These are phyloP conservation scores for Chouioia cunea DNA, from an alignment of 2,888 invertebrate genomes.

Conservation along the genomic window DNA sequence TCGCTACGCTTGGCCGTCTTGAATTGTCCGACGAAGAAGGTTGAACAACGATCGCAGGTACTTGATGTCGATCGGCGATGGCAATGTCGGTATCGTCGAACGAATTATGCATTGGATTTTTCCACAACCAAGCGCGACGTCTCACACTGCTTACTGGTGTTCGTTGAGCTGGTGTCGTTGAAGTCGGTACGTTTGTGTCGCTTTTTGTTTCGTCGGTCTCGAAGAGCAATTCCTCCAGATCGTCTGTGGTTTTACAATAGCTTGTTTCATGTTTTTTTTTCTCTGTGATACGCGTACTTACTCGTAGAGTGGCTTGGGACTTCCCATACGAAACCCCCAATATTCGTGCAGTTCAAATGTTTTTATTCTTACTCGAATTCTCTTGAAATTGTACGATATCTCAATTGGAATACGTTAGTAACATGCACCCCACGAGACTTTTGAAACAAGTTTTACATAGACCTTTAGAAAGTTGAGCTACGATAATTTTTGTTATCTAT, in stretches of 20 bases:
- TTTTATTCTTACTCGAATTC: too few species aligned
- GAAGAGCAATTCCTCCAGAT: conserved; percentile 67
- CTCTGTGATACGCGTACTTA: too few species aligned
- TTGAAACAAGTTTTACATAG: too few species aligned
- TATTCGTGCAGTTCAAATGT: too few species aligned
- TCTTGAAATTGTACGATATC: too few species aligned
- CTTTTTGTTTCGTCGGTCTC: conserved; percentile 56
- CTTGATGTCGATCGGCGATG: conserved; percentile 46
- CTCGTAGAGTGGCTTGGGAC: too few species aligned
- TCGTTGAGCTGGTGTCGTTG: conserved; percentile 11
- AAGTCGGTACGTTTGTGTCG: conserved; percentile 48
- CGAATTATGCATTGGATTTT: conserved; percentile 58
- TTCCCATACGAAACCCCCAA: too few species aligned
- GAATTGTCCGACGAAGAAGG: conserved; percentile 61
- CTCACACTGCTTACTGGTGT: conserved; percentile 48
- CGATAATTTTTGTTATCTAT: too few species aligned
- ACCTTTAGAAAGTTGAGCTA: too few species aligned
- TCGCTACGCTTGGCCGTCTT: conserved; percentile 60
- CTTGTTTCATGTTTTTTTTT: too few species aligned
- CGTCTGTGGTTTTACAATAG: conserved; percentile 57
- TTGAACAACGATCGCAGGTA: conserved; percentile 50
- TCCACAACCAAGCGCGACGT: conserved; percentile 63
- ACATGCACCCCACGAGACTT: too few species aligned
- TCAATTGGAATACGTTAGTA: too few species aligned
- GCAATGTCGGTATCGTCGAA: conserved; percentile 59